Evolutionary conservation across 2,888 invertebrate species (phyloP).

Genomic region (Oscheius sp.): DNA sequence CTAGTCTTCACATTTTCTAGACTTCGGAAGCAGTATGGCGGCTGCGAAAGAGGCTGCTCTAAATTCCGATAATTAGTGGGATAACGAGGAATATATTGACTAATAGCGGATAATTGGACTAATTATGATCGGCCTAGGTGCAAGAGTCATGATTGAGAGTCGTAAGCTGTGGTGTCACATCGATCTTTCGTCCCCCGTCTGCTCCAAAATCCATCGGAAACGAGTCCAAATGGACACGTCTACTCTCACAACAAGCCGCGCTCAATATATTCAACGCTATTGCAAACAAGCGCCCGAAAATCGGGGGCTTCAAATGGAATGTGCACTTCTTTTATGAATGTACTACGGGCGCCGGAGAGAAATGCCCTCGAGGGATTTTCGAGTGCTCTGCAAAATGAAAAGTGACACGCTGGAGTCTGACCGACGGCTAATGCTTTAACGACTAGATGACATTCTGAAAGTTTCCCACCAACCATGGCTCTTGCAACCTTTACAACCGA

Average conservation of each 20-base stretch:
- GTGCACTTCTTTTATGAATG: conserved; percentile 24
- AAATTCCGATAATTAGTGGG: neutral
- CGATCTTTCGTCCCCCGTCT: conserved; percentile 1
- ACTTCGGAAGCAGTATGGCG: conserved; percentile 19
- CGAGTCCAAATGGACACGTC: conserved; percentile 5
- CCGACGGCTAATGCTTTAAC: neutral
- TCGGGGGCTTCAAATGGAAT: conserved; percentile 26
- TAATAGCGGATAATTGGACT: conserved; percentile 15
- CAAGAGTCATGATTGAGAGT: conserved; percentile 20
- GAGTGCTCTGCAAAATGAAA: neutral
- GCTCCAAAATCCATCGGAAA: conserved; percentile 6
- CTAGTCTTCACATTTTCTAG: neutral
- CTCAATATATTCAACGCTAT: conserved; percentile 17
- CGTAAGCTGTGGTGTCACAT: neutral
- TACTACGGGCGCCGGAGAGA: conserved; percentile 13
- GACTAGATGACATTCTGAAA: neutral
- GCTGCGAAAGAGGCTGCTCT: conserved; percentile 6
- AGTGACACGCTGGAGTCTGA: neutral
- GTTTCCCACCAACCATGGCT: neutral
- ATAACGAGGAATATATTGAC: neutral
- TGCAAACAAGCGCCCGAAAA: conserved; percentile 19
- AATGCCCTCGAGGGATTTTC: neutral
- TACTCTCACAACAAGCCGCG: neutral
- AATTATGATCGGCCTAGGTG: conserved; percentile 16
- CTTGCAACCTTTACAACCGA: neutral